Conservation (phyloP, 2,113 vertebrate genomes). For the Bucco capensis region DNA sequence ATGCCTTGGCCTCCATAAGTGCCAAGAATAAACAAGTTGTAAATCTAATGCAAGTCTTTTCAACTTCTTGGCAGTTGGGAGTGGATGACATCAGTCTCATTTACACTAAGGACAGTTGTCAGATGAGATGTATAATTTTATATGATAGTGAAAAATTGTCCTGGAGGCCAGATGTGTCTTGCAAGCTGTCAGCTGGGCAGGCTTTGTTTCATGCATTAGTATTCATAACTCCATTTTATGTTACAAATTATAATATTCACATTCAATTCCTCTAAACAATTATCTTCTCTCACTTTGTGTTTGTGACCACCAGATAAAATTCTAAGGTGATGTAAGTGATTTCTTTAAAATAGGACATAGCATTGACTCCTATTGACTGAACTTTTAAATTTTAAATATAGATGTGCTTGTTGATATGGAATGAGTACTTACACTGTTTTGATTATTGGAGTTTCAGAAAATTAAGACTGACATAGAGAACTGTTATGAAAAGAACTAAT, state of each 20-base stretch:
- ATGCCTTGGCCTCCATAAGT: neutral
- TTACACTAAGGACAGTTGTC: neutral
- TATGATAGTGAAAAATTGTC: neutral
- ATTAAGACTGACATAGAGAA: neutral
- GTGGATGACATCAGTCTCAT: conserved; percentile 15
- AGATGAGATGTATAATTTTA: neutral
- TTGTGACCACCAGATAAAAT: neutral
- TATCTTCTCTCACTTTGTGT: neutral
- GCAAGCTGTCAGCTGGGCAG: neutral
- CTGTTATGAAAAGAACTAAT: neutral
- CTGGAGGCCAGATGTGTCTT: conserved; percentile 4
- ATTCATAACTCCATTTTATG: neutral
- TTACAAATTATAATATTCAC: neutral
- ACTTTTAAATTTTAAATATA: neutral
- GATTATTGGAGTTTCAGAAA: neutral
- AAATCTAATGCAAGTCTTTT: neutral
- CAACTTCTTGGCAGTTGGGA: neutral
- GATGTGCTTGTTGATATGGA: neutral
- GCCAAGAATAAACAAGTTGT: conserved; percentile 19
- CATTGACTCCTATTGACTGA: neutral
- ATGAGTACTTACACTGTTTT: neutral
- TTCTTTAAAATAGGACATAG: neutral
- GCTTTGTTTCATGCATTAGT: neutral
- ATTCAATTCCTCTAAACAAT: neutral
- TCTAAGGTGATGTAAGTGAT: fast-evolving